Evolutionary conservation across 1,140 invertebrate genomes (phyloP).

Genomic region (Drosophila gunungcola): DNA sequence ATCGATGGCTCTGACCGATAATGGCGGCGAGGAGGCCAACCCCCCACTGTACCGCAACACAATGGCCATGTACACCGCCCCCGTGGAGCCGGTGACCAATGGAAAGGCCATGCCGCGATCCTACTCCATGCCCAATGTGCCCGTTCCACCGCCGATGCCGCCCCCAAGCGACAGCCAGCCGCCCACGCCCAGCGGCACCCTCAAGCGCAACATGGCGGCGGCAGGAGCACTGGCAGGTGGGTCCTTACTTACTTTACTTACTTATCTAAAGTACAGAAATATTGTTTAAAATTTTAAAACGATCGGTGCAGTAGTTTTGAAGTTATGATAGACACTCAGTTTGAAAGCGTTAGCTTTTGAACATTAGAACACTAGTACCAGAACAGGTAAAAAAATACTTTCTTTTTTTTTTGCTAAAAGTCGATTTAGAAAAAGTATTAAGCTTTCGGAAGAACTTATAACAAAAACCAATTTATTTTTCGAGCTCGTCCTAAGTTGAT

Average conservation of each 20-base stretch:
- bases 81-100: constrained; percentile 34
- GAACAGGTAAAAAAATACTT: too few relatives aligned
- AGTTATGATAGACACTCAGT: too few relatives aligned
- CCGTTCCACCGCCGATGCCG: constrained; percentile 77
- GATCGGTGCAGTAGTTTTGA: too few relatives aligned
- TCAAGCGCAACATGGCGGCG: constrained; percentile 67
- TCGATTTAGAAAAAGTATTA: too few relatives aligned
- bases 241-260: not conserved
- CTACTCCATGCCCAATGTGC: constrained; percentile 79
- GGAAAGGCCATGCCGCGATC: constrained; percentile 66
- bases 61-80: constrained; percentile 56
- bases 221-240: constrained; percentile 63
- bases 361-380: too few relatives aligned
- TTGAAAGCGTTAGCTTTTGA: too few relatives aligned
- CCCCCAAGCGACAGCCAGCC: constrained; percentile 75
- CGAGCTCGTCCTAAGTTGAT: too few relatives aligned
- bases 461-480: too few relatives aligned
- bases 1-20: constrained; percentile 46
- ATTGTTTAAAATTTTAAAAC: too few relatives aligned
- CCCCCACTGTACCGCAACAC: constrained; percentile 70
- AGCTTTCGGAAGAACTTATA: too few relatives aligned
- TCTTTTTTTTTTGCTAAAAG: too few relatives aligned
- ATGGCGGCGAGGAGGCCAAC: constrained; percentile 49
- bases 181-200: constrained; percentile 61
- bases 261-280: too few relatives aligned